A percentile compares a stretch with the other conserved stretches of the same genome.
Evolutionary conservation across 2,797 vertebrate genomes (phyloP).

Genomic region (Argentina silus): DNA sequence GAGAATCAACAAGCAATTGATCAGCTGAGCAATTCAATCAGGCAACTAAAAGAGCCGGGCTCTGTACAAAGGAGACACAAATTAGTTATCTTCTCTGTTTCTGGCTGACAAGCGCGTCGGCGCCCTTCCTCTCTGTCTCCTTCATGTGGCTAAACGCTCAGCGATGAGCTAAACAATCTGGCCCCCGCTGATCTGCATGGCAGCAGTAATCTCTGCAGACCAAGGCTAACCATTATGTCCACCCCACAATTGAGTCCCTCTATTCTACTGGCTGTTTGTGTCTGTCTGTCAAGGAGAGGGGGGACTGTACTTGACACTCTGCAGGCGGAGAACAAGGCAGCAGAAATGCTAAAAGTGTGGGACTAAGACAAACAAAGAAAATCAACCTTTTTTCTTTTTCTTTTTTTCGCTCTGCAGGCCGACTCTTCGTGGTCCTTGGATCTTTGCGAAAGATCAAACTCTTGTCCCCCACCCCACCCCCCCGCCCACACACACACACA

Average conservation of each 20-base stretch:
- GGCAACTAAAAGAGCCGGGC: slow-evolving; percentile 33
- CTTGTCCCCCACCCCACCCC: neutral
- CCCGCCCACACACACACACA: slow-evolving; percentile 26
- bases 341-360: neutral
- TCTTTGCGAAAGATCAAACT: slow-evolving; percentile 25
- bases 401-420: slow-evolving; percentile 16
- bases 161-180: slow-evolving; percentile 52
- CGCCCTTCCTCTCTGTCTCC: slow-evolving; percentile 21
- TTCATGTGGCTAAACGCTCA: slow-evolving; percentile 38
- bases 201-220: slow-evolving; percentile 37
- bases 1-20: slow-evolving; percentile 58
- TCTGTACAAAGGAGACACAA: slow-evolving; percentile 48
- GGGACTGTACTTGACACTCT: slow-evolving; percentile 30
- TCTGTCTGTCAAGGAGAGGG: slow-evolving; percentile 37
- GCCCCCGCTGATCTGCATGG: slow-evolving; percentile 25
- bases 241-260: slow-evolving; percentile 37
- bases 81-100: slow-evolving; percentile 44
- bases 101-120: slow-evolving; percentile 22
- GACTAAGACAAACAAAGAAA: slow-evolving; percentile 3
- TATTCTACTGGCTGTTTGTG: slow-evolving; percentile 34
- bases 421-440: slow-evolving; percentile 20
- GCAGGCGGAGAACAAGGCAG: slow-evolving; percentile 11
- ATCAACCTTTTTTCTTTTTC: slow-evolving; percentile 5
- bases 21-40: slow-evolving; percentile 59
- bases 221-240: slow-evolving; percentile 44